These are phyloP conservation scores for Perizoma flavofasciatum DNA, from an alignment of 2,888 invertebrate species.

Conservation along the genomic window DNA sequence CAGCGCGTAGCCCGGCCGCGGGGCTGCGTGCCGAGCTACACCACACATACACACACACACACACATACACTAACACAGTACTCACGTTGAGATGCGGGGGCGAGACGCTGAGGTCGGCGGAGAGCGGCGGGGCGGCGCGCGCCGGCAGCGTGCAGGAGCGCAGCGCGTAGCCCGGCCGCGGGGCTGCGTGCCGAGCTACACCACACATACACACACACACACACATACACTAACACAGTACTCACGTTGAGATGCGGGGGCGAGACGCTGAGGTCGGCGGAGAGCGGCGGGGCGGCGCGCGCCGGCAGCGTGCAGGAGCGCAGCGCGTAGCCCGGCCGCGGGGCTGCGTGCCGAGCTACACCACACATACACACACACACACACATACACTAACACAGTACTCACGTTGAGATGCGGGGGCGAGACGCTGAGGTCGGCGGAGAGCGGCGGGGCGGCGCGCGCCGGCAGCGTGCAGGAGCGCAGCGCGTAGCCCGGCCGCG, in stretches of 20 bases:
- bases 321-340: conserved; percentile 90
- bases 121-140: conserved; percentile 57
- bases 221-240: conserved; percentile 24
- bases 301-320: conserved; percentile 90
- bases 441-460: conserved; percentile 57
- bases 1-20: conserved; percentile 90
- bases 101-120: conserved; percentile 49
- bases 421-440: conserved; percentile 49
- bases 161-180: conserved; percentile 90
- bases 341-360: conserved; percentile 85
- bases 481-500: conserved; percentile 90
- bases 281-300: conserved; percentile 57
- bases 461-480: conserved; percentile 90
- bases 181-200: conserved; percentile 85
- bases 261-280: conserved; percentile 49
- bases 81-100: conserved; percentile 58
- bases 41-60: conserved; percentile 35
- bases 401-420: conserved; percentile 58
- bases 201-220: conserved; percentile 35
- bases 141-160: conserved; percentile 90
- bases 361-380: conserved; percentile 35
- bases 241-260: conserved; percentile 58
- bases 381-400: conserved; percentile 24
- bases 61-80: conserved; percentile 24
- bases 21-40: conserved; percentile 85